These are phyloP conservation scores for Podocnemis expansa DNA, from an alignment of 2,113 vertebrate genomes.

Conservation along the genomic window DNA sequence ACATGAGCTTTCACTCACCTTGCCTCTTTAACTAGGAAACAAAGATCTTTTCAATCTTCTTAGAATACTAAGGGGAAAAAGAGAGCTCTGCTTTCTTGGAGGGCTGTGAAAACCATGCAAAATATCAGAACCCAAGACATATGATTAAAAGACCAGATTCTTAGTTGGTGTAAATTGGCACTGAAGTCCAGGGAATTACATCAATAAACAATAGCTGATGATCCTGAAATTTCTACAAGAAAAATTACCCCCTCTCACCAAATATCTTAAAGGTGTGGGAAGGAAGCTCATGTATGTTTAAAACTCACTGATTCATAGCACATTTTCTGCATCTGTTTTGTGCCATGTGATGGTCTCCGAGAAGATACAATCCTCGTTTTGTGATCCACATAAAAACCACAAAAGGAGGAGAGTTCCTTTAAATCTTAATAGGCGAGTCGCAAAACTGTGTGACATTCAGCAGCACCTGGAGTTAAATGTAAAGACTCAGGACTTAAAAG, in stretches of 20 bases:
- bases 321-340: not conserved
- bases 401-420: slow-evolving; percentile 20
- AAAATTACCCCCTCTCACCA: not conserved
- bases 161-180: not conserved
- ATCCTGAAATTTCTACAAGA: not conserved
- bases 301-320: not conserved
- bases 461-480: slow-evolving; percentile 15
- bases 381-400: not conserved
- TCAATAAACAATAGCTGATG: not conserved
- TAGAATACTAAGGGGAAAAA: slow-evolving; percentile 32
- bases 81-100: not conserved
- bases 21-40: not conserved
- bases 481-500: slow-evolving; percentile 23
- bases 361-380: slow-evolving; percentile 11
- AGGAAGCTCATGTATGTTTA: not conserved
- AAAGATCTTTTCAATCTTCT: not conserved
- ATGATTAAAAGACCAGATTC: not conserved
- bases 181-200: not conserved
- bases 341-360: not conserved
- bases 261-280: not conserved
- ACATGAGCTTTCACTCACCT: too few relatives aligned
- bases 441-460: slow-evolving; percentile 60
- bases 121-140: not conserved
- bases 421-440: not conserved
- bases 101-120: slow-evolving; percentile 43